These are phyloP conservation scores for Epinotia ramella DNA, from an alignment of 2,888 invertebrate species.

Conservation along the genomic window DNA sequence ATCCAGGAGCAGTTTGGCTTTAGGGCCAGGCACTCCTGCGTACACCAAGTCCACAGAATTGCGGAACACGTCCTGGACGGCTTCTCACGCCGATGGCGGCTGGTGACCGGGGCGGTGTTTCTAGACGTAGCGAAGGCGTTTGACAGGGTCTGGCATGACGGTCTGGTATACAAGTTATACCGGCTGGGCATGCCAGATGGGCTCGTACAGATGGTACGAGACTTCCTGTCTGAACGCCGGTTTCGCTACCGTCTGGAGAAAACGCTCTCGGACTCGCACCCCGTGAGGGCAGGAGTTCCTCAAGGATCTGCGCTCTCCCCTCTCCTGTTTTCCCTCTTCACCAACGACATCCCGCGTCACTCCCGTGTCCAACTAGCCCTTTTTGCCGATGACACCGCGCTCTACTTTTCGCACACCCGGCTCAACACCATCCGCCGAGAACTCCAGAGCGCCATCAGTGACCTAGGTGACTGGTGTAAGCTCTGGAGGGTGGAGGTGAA, in stretches of 20 bases:
- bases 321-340: background rate
- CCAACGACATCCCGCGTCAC: background rate
- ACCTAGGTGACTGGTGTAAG: background rate
- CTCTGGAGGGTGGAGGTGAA: slow-evolving; percentile 18
- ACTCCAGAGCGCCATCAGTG: background rate
- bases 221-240: background rate
- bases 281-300: slow-evolving; percentile 17
- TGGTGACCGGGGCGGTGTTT: slow-evolving; percentile 14
- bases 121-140: slow-evolving; percentile 25
- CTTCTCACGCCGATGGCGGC: background rate
- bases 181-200: slow-evolving; percentile 1
- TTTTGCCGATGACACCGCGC: slow-evolving; percentile 27
- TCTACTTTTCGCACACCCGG: background rate
- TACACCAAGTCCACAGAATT: slow-evolving; percentile 22
- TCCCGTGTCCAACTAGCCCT: background rate
- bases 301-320: slow-evolving; percentile 15
- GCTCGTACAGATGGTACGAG: background rate
- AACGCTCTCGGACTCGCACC: background rate
- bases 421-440: background rate
- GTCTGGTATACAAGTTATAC: slow-evolving; percentile 16
- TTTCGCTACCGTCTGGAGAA: slow-evolving; percentile 7
- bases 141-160: slow-evolving; percentile 19
- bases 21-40: slow-evolving; percentile 8
- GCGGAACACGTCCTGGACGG: background rate
- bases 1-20: slow-evolving; percentile 31